phyloP scores from a whole-genome alignment of 2,113 vertebrate species.

The Illadopsis cleaveri region DNA sequence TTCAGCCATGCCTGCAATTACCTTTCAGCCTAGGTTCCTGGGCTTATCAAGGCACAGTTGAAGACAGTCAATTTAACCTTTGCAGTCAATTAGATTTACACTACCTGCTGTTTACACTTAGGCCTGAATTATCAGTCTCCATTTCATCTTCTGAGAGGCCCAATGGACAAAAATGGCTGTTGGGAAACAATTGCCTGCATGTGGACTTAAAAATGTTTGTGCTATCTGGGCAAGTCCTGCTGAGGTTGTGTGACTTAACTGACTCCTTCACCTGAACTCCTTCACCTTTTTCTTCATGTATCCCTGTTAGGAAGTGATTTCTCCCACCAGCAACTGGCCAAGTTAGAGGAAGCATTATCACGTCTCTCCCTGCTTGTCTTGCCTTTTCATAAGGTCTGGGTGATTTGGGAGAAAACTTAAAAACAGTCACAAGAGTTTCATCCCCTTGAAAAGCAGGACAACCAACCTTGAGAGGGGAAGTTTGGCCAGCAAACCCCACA shows the following conservation, averaged over 20 bases:
- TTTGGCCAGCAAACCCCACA: background rate
- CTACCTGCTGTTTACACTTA: background rate
- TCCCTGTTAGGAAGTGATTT: background rate
- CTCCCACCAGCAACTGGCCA: background rate
- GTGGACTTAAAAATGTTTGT: background rate
- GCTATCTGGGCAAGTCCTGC: background rate
- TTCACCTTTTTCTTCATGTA: background rate
- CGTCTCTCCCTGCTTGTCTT: background rate
- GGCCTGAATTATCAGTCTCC: background rate
- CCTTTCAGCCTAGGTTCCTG: background rate
- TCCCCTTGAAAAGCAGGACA: background rate
- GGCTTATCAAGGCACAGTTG: background rate
- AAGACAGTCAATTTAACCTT: background rate
- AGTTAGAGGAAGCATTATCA: background rate
- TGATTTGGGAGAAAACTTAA: background rate
- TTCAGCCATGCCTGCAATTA: background rate
- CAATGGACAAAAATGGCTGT: background rate
- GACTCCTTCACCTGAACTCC: background rate
- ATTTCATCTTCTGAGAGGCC: background rate
- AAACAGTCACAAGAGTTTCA: background rate
- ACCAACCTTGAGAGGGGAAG: background rate
- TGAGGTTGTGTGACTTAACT: background rate
- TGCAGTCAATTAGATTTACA: background rate
- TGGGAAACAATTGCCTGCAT: background rate
- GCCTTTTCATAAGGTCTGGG: background rate